These are phyloP conservation scores for Callinectes sapidus DNA, from an alignment of 2,888 invertebrate genomes.

Conservation along the genomic window DNA sequence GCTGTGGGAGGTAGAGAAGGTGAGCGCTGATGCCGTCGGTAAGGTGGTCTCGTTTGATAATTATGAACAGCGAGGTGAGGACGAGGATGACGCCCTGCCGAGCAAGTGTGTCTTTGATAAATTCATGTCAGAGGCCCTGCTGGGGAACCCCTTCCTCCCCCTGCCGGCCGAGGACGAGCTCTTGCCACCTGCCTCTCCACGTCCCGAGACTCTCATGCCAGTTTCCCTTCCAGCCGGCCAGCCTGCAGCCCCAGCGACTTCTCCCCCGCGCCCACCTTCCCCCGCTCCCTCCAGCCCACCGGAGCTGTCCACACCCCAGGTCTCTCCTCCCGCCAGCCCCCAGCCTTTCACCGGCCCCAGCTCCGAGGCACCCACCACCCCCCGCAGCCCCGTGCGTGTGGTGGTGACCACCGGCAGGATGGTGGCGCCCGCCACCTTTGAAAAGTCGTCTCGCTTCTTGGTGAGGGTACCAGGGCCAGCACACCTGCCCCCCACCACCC, in stretches of 20 bases:
- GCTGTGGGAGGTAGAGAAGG: slow-evolving; percentile 57
- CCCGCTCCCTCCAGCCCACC: not conserved
- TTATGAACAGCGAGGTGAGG: slow-evolving; percentile 2
- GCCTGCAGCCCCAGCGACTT: slow-evolving; percentile 30
- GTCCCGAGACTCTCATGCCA: slow-evolving; percentile 67
- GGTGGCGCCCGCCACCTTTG: slow-evolving; percentile 53
- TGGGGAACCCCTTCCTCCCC: slow-evolving; percentile 61
- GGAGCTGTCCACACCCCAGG: not conserved
- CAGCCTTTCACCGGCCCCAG: not conserved
- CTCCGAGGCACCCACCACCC: not conserved
- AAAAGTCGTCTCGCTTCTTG: slow-evolving; percentile 49
- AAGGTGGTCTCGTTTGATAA: slow-evolving; percentile 15
- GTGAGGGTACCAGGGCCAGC: slow-evolving; percentile 53
- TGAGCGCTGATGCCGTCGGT: slow-evolving; percentile 34
- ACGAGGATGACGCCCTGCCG: not conserved
- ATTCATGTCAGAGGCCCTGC: slow-evolving; percentile 46
- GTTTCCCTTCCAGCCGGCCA: slow-evolving; percentile 70
- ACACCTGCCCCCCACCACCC: not conserved
- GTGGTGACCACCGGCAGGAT: slow-evolving; percentile 52
- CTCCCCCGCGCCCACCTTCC: not conserved
- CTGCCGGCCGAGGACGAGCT: slow-evolving; percentile 45
- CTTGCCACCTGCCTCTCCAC: slow-evolving; percentile 51
- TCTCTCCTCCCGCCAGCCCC: not conserved
- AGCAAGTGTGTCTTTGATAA: slow-evolving; percentile 40
- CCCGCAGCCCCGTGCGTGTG: slow-evolving; percentile 45